Conservation (phyloP, 2,113 vertebrate species). For the Buteo buteo region DNA sequence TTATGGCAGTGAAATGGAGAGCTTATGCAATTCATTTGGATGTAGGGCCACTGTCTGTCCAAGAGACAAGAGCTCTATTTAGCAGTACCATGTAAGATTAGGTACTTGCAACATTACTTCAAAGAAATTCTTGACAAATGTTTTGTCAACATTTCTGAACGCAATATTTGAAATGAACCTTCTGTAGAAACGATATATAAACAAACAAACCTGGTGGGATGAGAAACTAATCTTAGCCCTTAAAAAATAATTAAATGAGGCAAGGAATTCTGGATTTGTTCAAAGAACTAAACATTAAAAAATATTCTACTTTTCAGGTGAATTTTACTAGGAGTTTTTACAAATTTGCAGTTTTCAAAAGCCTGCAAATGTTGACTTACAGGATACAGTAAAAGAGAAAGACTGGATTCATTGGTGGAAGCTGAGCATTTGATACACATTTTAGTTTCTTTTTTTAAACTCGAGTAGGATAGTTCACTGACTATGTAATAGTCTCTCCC, state of each 20-base stretch:
- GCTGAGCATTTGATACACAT: not conserved
- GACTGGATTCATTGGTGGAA: not conserved
- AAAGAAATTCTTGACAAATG: slow-evolving; percentile 2
- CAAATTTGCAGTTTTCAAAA: not conserved
- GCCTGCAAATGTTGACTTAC: not conserved
- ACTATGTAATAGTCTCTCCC: slow-evolving; percentile 13
- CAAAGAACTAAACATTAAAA: not conserved
- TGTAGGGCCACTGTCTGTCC: not conserved
- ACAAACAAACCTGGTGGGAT: not conserved
- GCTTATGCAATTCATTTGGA: not conserved
- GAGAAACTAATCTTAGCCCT: not conserved
- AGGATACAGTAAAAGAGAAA: not conserved
- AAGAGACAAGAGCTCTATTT: not conserved
- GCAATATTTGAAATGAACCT: not conserved
- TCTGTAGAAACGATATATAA: not conserved
- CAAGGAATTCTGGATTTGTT: not conserved
- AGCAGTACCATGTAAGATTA: not conserved
- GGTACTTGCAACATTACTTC: not conserved
- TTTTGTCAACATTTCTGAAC: slow-evolving; percentile 26
- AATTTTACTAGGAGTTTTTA: not conserved
- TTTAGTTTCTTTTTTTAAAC: not conserved
- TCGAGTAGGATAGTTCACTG: not conserved
- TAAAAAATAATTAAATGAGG: not conserved
- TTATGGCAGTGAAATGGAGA: not conserved
- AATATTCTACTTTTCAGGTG: not conserved